Percentiles rank a stretch among this genome's conserved stretches.
Conservation (phyloP, 2,888 invertebrate genomes). For the Agonopterix subpropinquella region DNA sequence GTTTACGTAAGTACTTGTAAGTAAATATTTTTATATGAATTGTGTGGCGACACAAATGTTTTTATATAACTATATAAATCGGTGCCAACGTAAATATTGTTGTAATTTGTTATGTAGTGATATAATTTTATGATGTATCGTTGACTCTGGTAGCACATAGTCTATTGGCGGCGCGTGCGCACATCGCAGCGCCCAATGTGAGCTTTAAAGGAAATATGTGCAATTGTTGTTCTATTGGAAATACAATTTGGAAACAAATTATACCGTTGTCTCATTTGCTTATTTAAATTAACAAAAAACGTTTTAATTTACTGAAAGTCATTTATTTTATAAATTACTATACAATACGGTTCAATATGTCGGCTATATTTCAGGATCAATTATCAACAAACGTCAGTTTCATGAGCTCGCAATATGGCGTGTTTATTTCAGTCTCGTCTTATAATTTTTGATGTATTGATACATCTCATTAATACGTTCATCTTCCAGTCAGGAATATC, state of each 20-base stretch:
- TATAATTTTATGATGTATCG: slow-evolving; percentile 66
- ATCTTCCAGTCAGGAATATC: too few species aligned
- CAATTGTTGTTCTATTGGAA: slow-evolving; percentile 71
- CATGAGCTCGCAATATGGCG: slow-evolving; percentile 6
- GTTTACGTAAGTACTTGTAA: slow-evolving; percentile 63
- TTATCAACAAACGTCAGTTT: neutral
- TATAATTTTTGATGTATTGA: slow-evolving; percentile 1
- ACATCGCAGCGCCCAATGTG: slow-evolving; percentile 30
- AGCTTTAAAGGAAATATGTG: slow-evolving; percentile 68
- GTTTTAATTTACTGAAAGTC: slow-evolving; percentile 11
- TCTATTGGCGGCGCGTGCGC: slow-evolving; percentile 19
- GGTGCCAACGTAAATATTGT: slow-evolving; percentile 75
- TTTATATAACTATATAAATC: slow-evolving; percentile 64
- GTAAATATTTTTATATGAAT: slow-evolving; percentile 70
- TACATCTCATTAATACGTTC: too few species aligned
- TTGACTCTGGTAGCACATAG: slow-evolving; percentile 61
- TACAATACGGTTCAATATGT: slow-evolving; percentile 9
- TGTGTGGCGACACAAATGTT: slow-evolving; percentile 67
- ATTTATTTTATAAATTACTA: slow-evolving; percentile 6
- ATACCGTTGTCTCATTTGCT: slow-evolving; percentile 26
- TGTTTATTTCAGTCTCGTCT: slow-evolving; percentile 16
- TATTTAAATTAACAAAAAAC: slow-evolving; percentile 21
- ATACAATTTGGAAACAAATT: slow-evolving; percentile 59
- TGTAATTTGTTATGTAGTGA: slow-evolving; percentile 74
- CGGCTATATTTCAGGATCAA: slow-evolving; percentile 2